These are phyloP conservation scores for Pseudococcus longispinus DNA, from an alignment of 2,888 invertebrate genomes.

Conservation along the genomic window DNA sequence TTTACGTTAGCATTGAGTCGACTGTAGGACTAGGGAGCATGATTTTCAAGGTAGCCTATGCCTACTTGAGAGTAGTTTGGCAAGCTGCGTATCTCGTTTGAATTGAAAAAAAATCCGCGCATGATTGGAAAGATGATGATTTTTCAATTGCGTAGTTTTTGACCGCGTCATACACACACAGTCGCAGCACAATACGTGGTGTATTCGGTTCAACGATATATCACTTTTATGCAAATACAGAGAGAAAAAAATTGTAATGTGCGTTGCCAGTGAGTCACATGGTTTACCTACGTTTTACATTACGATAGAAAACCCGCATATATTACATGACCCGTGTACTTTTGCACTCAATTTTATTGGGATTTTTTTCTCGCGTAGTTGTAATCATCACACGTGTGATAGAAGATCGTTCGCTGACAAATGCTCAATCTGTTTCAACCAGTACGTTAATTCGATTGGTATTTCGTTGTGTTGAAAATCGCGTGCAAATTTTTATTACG, in stretches of 20 bases:
- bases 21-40: too few species aligned
- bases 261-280: neutral
- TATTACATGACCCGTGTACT: neutral
- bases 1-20: neutral
- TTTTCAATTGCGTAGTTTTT: neutral
- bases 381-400: neutral
- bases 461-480: neutral
- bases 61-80: neutral
- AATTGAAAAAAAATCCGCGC: neutral
- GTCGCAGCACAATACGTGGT: neutral
- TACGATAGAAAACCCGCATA: neutral
- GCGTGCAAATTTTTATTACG: neutral
- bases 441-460: neutral
- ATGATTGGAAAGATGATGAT: neutral
- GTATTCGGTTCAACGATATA: neutral
- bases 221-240: conserved; percentile 11
- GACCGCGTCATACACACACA: neutral
- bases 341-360: neutral
- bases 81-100: neutral
- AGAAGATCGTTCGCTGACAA: neutral
- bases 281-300: neutral
- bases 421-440: neutral
- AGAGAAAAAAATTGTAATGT: neutral
- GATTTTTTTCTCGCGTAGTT: neutral
- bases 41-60: neutral